A percentile compares a stretch with the other conserved stretches of the same genome.
These are phyloP conservation scores for Tautogolabrus adspersus DNA, from an alignment of 2,113 vertebrate genomes.

Conservation along the genomic window DNA sequence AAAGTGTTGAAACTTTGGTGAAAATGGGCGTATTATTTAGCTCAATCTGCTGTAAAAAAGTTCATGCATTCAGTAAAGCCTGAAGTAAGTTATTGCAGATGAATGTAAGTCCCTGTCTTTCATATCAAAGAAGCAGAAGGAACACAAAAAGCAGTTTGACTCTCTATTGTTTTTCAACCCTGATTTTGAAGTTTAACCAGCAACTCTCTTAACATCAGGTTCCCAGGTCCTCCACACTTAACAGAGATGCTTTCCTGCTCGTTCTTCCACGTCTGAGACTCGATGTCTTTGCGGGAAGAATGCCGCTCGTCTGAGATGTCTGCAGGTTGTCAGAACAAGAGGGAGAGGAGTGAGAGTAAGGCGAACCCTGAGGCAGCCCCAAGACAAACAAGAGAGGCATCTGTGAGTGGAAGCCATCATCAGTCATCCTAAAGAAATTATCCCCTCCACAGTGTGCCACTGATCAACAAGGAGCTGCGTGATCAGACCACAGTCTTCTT, in stretches of 20 bases:
- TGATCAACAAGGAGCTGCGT: conserved; percentile 73
- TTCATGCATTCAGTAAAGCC: neutral
- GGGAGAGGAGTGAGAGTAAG: conserved; percentile 80
- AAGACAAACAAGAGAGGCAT: conserved; percentile 93
- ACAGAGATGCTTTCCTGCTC: conserved; percentile 49
- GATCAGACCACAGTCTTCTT: conserved; percentile 86
- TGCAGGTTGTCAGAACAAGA: conserved; percentile 94
- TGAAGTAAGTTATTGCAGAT: neutral
- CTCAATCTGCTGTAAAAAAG: neutral
- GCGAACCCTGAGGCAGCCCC: conserved; percentile 86
- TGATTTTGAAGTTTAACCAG: conserved; percentile 14
- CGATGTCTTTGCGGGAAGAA: conserved; percentile 70
- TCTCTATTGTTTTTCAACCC: neutral
- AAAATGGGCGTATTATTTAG: neutral
- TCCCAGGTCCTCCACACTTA: conserved; percentile 30
- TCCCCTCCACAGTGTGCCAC: conserved; percentile 86
- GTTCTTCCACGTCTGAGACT: conserved; percentile 58
- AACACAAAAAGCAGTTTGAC: neutral
- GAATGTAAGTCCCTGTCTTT: neutral
- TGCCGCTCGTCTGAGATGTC: conserved; percentile 90
- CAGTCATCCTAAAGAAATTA: conserved; percentile 95
- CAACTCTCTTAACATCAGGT: neutral
- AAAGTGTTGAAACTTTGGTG: too few relatives aligned
- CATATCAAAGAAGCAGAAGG: too few relatives aligned
- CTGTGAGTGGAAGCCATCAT: conserved; percentile 88